A percentile compares a stretch with the other conserved stretches of the same genome.
These are phyloP conservation scores for Griposia aprilina DNA, from an alignment of 2,888 invertebrate genomes.

Conservation along the genomic window DNA sequence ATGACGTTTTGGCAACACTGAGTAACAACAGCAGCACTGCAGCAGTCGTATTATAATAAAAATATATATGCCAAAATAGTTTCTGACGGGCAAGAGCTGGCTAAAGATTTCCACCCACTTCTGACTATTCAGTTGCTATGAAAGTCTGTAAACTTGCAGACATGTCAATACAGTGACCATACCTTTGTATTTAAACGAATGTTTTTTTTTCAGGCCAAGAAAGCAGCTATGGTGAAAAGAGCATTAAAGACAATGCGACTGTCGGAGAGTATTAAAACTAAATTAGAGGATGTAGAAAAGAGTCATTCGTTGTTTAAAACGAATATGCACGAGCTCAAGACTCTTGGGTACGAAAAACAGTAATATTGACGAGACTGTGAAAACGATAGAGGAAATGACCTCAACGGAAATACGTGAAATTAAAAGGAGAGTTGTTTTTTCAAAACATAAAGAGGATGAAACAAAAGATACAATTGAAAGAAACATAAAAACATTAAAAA, in stretches of 20 bases:
- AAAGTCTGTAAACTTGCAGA: not conserved
- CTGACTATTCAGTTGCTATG: not conserved
- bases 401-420: not conserved
- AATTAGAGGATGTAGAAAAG: not conserved
- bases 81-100: too few relatives aligned
- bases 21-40: not conserved
- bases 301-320: not conserved
- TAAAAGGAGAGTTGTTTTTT: not conserved
- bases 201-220: not conserved
- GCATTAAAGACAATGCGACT: conserved; percentile 1
- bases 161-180: not conserved
- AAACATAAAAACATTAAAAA: not conserved
- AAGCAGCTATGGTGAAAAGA: not conserved
- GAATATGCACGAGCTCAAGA: not conserved
- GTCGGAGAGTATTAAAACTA: conserved; percentile 2
- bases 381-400: not conserved
- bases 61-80: not conserved
- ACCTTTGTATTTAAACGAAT: not conserved
- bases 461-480: not conserved
- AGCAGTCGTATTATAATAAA: too few relatives aligned
- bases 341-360: not conserved
- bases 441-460: not conserved
- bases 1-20: not conserved
- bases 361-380: not conserved
- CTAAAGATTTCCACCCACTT: not conserved